A percentile compares a stretch with the other conserved stretches of the same genome.
phyloP scores from a whole-genome alignment of 2,113 vertebrate species.

The Pleuronectes platessa region DNA sequence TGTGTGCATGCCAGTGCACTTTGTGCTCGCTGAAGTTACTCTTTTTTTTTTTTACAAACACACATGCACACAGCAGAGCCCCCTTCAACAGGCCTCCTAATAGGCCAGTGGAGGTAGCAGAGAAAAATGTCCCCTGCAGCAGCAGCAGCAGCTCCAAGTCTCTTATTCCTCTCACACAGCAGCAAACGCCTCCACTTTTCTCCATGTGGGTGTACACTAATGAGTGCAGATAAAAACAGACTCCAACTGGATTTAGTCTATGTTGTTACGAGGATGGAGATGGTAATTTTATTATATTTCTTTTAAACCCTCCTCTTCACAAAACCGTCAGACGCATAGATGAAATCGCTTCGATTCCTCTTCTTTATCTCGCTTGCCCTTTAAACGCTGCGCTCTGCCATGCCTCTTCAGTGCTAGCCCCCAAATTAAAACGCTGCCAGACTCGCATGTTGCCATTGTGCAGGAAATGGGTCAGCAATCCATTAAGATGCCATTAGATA shows the following conservation, averaged over 20 bases:
- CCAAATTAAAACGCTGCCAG: conserved; percentile 90
- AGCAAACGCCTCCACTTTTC: conserved; percentile 35
- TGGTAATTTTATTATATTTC: conserved; percentile 49
- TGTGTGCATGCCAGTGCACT: conserved; percentile 39
- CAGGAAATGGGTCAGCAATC: conserved; percentile 98
- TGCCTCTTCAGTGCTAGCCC: conserved; percentile 69
- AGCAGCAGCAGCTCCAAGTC: conserved; percentile 58
- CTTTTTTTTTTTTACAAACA: conserved; percentile 39
- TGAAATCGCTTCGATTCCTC: conserved; percentile 56
- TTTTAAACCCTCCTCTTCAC: conserved; percentile 15
- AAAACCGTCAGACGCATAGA: conserved; percentile 6
- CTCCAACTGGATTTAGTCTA: conserved; percentile 45
- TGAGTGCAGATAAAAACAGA: conserved; percentile 52
- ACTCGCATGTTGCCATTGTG: conserved; percentile 90
- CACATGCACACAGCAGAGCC: conserved; percentile 59
- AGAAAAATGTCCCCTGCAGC: conserved; percentile 72
- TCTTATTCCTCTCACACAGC: conserved; percentile 53
- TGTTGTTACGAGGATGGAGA: conserved; percentile 30
- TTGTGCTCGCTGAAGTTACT: conserved; percentile 56
- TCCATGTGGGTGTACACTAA: conserved; percentile 44
- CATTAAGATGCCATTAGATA: conserved; percentile 99
- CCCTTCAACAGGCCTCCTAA: conserved; percentile 76
- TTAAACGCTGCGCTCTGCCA: conserved; percentile 38
- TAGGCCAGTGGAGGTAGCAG: conserved; percentile 67
- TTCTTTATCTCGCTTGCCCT: conserved; percentile 52